Base-by-base conservation (phyloP, 2,113 vertebrate species). In the Pipa parva region DNA sequence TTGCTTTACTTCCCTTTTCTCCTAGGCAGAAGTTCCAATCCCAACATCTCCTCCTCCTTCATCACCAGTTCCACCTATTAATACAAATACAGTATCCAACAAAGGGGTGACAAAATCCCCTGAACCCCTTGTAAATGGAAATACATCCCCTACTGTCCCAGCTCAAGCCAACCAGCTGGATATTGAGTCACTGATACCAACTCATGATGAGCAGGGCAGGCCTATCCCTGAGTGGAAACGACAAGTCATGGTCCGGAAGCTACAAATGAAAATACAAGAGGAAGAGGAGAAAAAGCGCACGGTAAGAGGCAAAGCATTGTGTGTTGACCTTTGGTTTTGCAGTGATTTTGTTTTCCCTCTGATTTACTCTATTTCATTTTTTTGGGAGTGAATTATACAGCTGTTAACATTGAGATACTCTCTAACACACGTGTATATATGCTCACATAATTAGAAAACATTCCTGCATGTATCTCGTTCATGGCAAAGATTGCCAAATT, bases 231-330 rank as follows among this genome's bases (percentile, higher is more conserved):
- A 97, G 73, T 97, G 94, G 94, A 97, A 95, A 81, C 84, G 94
- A 25, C 94, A 97, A 77, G 93, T 95, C 84, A 95, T 97, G 94
- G 91, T 94, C 36, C 85, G 94, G 7, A 99, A 99, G 81, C 83
- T 99, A 63, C 95, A 97, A 76, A 84, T 87, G 73, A 97, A 95
- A 80, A 93, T 97, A 80, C 95, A 98, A 71, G 94, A 99, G 72
- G 97, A 98, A 66, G 95, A 98, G 49, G 91, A 97, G 58, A 89
- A 90, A 78, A 89, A 86, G 63, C 92, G 89, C 74, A 92, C 96
- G 93, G 95, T 97, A 89, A 56, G 49, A 20, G 36, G 25, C 18
- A 11, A 42, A n/a, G 7, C 39, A 9, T 22, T 22, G 18, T 11
- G 18, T 13, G 8, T 49, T 22, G 46, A 21, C 6, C 2, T 15